Conservation (phyloP, 2,797 vertebrate genomes). For the Enteromius trimaculatus region DNA sequence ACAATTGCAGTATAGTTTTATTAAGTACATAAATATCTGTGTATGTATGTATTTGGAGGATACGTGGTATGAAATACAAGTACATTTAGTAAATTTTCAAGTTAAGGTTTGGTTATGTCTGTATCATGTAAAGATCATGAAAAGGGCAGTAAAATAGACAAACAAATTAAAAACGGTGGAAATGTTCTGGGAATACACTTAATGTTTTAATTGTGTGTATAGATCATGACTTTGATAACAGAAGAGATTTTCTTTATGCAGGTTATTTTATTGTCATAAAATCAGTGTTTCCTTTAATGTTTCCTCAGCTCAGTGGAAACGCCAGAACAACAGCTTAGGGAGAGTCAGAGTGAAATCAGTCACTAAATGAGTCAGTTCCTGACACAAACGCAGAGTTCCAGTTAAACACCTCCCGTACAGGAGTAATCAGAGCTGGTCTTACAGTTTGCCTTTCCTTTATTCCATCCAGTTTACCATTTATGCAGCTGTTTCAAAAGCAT, state of each 20-base stretch:
- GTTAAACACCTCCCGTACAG: constrained; percentile 79
- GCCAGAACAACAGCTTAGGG: constrained; percentile 74
- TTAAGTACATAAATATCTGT: background rate
- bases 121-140: background rate
- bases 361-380: constrained; percentile 86
- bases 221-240: background rate
- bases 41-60: background rate
- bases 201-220: background rate
- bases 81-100: background rate
- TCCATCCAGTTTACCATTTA: background rate
- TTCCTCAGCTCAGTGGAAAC: constrained; percentile 70
- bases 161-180: background rate
- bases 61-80: background rate
- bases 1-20: too few relatives aligned
- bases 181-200: background rate
- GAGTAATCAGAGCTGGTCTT: constrained; percentile 26
- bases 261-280: constrained; percentile 11
- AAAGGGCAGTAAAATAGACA: background rate
- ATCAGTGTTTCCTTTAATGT: constrained; percentile 46
- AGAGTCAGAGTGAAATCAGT: constrained; percentile 80
- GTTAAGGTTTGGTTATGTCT: background rate
- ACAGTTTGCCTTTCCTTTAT: background rate
- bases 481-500: background rate
- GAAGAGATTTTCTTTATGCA: background rate
- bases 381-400: constrained; percentile 81